A percentile compares a stretch with the other conserved stretches of the same genome.
phyloP scores from a whole-genome alignment of 1,140 invertebrate species.

The Pomacea maculata region DNA sequence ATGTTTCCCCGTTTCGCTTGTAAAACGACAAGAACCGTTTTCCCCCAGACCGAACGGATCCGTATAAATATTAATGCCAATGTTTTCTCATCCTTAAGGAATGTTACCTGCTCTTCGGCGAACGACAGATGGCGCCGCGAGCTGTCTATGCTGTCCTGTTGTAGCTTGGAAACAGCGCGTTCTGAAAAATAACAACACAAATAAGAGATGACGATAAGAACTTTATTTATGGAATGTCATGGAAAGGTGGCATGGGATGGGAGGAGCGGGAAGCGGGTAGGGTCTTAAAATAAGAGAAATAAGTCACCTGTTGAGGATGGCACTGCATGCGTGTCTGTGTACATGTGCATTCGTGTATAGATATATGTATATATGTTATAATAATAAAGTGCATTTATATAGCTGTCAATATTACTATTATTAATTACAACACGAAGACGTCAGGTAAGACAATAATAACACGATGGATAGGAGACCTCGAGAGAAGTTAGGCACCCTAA shows the following conservation, averaged over 20 bases:
- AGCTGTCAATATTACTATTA: too few species aligned
- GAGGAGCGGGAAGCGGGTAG: background rate
- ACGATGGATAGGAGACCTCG: too few species aligned
- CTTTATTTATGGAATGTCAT: too few species aligned
- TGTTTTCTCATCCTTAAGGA: too few species aligned
- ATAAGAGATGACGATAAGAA: background rate
- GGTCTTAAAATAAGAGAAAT: background rate
- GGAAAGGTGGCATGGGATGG: background rate
- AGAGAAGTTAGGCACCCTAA: too few species aligned
- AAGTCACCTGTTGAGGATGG: background rate
- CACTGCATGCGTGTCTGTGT: background rate
- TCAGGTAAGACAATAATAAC: too few species aligned
- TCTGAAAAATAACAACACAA: slow-evolving; percentile 27
- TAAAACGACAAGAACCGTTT: background rate
- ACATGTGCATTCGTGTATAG: background rate
- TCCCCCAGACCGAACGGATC: too few species aligned
- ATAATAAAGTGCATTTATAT: too few species aligned
- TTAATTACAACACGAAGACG: too few species aligned
- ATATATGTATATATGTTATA: too few species aligned
- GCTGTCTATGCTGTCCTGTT: slow-evolving; percentile 35
- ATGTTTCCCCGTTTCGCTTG: background rate
- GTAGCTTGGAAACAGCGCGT: slow-evolving; percentile 31
- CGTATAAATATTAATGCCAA: too few species aligned
- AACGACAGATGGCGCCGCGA: slow-evolving; percentile 29
- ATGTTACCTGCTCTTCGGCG: slow-evolving; percentile 29